Percentiles rank a stretch among this genome's conserved stretches.
phyloP scores from a whole-genome alignment of 2,888 invertebrate genomes.

The Pheosia tremula region DNA sequence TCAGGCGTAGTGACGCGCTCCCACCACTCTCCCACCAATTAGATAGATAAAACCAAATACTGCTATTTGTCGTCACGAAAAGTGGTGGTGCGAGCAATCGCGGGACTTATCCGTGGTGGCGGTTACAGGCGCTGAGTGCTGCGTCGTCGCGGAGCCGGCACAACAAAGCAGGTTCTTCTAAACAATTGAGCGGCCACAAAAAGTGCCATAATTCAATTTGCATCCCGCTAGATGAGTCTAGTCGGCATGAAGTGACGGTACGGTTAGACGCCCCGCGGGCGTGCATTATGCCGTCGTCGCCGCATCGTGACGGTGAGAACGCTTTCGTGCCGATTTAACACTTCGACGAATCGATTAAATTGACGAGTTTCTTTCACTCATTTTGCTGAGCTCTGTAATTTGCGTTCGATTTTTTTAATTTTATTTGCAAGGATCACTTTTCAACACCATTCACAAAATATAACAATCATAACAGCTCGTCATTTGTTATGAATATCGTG shows the following conservation, averaged over 20 bases:
- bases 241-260: slow-evolving; percentile 67
- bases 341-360: slow-evolving; percentile 80
- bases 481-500: background rate
- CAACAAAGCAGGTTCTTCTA: slow-evolving; percentile 73
- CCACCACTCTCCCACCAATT: too few species aligned
- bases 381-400: slow-evolving; percentile 51
- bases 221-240: slow-evolving; percentile 80
- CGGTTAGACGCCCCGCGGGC: slow-evolving; percentile 68
- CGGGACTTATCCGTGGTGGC: slow-evolving; percentile 57
- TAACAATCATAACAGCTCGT: background rate
- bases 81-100: slow-evolving; percentile 73
- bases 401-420: slow-evolving; percentile 28
- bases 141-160: slow-evolving; percentile 77
- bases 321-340: slow-evolving; percentile 82
- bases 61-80: slow-evolving; percentile 77
- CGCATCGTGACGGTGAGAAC: slow-evolving; percentile 62
- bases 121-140: slow-evolving; percentile 76
- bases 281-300: slow-evolving; percentile 61
- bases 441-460: slow-evolving; percentile 6
- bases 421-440: slow-evolving; percentile 16
- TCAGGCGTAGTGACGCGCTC: too few species aligned
- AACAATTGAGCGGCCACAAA: slow-evolving; percentile 80
- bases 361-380: slow-evolving; percentile 59
- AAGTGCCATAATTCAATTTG: slow-evolving; percentile 84
- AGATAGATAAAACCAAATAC: slow-evolving; percentile 70